Evolutionary conservation across 92 coral and sea anemone species (phyloP).

Genomic region (Metridium senile): DNA sequence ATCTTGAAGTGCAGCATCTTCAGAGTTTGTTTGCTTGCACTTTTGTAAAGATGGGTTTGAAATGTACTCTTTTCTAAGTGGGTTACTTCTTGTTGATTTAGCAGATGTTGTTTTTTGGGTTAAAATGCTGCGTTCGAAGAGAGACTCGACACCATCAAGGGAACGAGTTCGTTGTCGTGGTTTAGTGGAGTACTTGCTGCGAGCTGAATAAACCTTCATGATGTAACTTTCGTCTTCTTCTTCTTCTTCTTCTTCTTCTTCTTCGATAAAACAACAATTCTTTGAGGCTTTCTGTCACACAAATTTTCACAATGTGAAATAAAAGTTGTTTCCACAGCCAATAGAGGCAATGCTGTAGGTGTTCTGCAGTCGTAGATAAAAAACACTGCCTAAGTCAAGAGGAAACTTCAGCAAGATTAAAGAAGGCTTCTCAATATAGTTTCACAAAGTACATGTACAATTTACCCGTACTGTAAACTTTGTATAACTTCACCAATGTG

Average conservation of each 20-base stretch:
- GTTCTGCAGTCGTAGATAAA: too few relatives aligned
- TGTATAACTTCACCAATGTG: too few relatives aligned
- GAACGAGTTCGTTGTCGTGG: constrained; percentile 11
- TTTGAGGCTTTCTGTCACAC: too few relatives aligned
- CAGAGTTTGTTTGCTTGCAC: neutral
- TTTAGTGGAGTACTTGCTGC: neutral
- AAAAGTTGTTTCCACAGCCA: too few relatives aligned
- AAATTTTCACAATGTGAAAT: too few relatives aligned
- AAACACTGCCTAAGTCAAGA: too few relatives aligned
- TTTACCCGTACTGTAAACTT: too few relatives aligned
- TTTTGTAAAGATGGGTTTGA: neutral
- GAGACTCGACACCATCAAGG: neutral
- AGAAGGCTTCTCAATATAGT: too few relatives aligned
- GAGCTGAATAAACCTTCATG: constrained; percentile 8
- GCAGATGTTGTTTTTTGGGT: neutral
- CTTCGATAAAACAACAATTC: neutral
- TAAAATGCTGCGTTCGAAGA: neutral
- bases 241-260: neutral
- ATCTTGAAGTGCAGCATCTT: neutral
- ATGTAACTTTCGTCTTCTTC: neutral
- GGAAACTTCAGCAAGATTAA: too few relatives aligned
- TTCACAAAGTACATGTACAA: too few relatives aligned
- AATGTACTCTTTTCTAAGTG: neutral
- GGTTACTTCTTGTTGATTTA: neutral
- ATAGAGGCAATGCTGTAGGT: too few relatives aligned